A percentile compares a stretch with the other conserved stretches of the same genome.
phyloP scores from a whole-genome alignment of 2,797 vertebrate species.

The Fundulus diaphanus region DNA sequence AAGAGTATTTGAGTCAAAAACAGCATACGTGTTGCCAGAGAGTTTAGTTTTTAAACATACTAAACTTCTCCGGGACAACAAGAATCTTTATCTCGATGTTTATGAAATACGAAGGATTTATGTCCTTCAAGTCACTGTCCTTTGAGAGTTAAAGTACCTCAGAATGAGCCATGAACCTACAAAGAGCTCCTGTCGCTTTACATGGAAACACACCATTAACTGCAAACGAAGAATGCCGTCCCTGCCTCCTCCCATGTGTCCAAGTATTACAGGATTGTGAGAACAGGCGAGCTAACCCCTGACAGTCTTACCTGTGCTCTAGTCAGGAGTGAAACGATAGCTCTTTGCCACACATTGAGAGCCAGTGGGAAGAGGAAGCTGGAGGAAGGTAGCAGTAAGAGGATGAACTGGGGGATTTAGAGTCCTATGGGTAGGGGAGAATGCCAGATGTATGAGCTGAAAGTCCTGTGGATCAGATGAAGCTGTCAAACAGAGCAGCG shows the following conservation, averaged over 20 bases:
- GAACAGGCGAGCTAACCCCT: constrained; percentile 57
- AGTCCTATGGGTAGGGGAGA: constrained; percentile 74
- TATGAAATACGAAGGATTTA: constrained; percentile 18
- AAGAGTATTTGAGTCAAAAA: background rate
- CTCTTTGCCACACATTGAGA: constrained; percentile 76
- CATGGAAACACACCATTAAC: constrained; percentile 61
- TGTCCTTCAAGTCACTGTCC: constrained; percentile 7
- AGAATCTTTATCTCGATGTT: constrained; percentile 8
- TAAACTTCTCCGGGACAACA: background rate
- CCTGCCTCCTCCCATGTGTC: constrained; percentile 54
- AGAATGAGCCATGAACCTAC: constrained; percentile 27
- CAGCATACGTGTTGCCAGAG: background rate
- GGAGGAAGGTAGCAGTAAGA: constrained; percentile 64
- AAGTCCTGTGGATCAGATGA: constrained; percentile 83
- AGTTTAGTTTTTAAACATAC: constrained; percentile 18
- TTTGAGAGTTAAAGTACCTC: constrained; percentile 27
- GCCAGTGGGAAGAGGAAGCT: constrained; percentile 59
- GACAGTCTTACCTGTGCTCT: constrained; percentile 68
- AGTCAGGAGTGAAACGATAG: constrained; percentile 69
- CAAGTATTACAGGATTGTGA: constrained; percentile 61
- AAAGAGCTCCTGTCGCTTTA: constrained; percentile 44
- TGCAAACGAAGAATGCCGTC: constrained; percentile 41
- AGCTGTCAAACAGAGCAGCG: constrained; percentile 79
- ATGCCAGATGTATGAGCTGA: constrained; percentile 74
- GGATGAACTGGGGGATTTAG: constrained; percentile 81